Percentiles rank a stretch among this genome's conserved stretches.
phyloP scores from a whole-genome alignment of 2,797 vertebrate genomes.

The Lutjanus argentimaculatus region DNA sequence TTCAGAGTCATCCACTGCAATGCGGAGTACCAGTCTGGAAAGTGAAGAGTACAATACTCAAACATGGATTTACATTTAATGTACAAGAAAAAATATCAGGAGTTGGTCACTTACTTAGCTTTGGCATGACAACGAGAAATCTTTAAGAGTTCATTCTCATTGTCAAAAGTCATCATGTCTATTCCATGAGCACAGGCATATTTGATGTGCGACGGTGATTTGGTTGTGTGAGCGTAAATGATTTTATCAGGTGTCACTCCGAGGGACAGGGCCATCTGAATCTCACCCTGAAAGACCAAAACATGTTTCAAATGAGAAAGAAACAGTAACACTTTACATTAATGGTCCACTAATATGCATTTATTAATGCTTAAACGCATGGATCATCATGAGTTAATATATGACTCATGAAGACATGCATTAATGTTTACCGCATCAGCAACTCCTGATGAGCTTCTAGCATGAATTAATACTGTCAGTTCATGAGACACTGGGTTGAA shows the following conservation, averaged over 20 bases:
- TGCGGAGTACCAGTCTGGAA: slow-evolving; percentile 60
- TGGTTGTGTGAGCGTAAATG: slow-evolving; percentile 70
- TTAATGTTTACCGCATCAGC: no score
- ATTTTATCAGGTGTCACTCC: slow-evolving; percentile 62
- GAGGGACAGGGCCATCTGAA: slow-evolving; percentile 61
- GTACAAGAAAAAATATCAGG: neutral
- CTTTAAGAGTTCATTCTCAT: slow-evolving; percentile 69
- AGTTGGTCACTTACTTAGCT: slow-evolving; percentile 60
- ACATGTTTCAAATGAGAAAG: neutral
- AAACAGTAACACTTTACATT: neutral
- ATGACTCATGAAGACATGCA: no score
- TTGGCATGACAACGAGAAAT: slow-evolving; percentile 51
- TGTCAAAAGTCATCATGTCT: slow-evolving; percentile 72
- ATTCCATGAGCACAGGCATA: slow-evolving; percentile 61
- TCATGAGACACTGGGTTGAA: no score
- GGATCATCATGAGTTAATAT: no score
- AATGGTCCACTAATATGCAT: no score
- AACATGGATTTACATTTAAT: neutral
- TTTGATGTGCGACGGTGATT: slow-evolving; percentile 61
- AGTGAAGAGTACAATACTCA: neutral
- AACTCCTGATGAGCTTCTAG: no score
- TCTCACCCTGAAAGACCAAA: slow-evolving; percentile 58
- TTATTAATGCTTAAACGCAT: no score
- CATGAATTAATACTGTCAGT: no score
- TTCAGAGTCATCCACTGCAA: slow-evolving; percentile 52